Evolutionary conservation across 2,113 vertebrate genomes (phyloP).

Genomic region (Sakesphorus luctuosus): DNA sequence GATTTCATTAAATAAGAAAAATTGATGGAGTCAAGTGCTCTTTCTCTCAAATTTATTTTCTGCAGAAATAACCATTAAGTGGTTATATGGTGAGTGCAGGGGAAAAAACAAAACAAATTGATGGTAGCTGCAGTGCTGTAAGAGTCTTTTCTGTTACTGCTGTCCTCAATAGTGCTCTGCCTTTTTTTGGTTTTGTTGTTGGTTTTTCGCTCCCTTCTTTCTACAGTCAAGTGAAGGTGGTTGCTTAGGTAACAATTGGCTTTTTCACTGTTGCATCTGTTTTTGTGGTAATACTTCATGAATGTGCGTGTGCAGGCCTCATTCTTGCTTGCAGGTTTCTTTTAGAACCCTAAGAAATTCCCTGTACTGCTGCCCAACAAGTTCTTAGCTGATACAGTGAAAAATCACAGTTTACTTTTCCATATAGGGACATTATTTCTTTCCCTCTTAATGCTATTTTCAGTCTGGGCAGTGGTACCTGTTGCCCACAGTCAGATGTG

Average conservation of each 20-base stretch:
- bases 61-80: background rate
- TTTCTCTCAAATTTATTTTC: background rate
- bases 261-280: conserved; percentile 1
- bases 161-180: background rate
- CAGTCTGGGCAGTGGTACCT: background rate
- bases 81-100: background rate
- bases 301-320: background rate
- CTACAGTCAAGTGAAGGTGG: background rate
- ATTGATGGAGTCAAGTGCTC: background rate
- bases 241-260: background rate
- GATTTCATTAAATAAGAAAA: background rate
- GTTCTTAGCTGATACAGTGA: background rate
- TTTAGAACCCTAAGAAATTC: background rate
- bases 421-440: background rate
- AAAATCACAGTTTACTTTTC: background rate
- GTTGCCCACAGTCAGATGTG: background rate
- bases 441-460: background rate
- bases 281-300: background rate
- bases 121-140: background rate
- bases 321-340: background rate
- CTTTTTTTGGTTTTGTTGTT: background rate
- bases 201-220: background rate
- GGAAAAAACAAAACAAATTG: background rate
- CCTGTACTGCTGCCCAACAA: background rate
- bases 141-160: background rate